Evolutionary conservation across 2,113 vertebrate species (phyloP).

Genomic region (Hippocampus guttulatus): DNA sequence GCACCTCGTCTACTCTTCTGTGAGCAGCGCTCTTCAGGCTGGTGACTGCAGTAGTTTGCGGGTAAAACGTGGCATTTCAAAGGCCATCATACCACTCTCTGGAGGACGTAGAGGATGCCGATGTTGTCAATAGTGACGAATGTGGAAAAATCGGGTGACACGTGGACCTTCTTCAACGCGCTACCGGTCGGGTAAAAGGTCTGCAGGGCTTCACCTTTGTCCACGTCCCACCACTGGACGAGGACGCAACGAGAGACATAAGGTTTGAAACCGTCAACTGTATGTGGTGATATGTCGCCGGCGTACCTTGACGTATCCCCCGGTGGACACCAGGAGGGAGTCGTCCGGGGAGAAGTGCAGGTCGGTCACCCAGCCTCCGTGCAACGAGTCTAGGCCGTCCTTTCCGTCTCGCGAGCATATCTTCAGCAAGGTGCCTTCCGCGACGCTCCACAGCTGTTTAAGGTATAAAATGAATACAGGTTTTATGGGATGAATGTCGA

Average conservation of each 20-base stretch:
- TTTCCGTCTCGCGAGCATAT: slow-evolving; percentile 74
- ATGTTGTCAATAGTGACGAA: slow-evolving; percentile 93
- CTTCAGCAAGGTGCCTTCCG: slow-evolving; percentile 76
- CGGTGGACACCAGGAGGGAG: slow-evolving; percentile 83
- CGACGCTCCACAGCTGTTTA: slow-evolving; percentile 81
- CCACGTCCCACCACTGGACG: slow-evolving; percentile 89
- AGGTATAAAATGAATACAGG: too few relatives aligned
- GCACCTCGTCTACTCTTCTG: background rate
- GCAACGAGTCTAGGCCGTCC: slow-evolving; percentile 80
- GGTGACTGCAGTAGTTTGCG: background rate
- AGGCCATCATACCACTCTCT: slow-evolving; percentile 56
- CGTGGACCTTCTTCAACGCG: slow-evolving; percentile 84
- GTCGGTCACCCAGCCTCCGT: slow-evolving; percentile 91
- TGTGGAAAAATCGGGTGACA: slow-evolving; percentile 82
- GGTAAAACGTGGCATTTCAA: background rate
- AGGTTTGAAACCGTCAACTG: background rate
- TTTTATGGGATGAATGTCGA: too few relatives aligned
- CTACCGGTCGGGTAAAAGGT: slow-evolving; percentile 90
- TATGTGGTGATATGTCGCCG: background rate
- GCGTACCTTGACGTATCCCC: slow-evolving; percentile 86
- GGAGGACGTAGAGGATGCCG: slow-evolving; percentile 90
- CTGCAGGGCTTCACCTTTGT: slow-evolving; percentile 82
- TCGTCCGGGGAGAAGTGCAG: slow-evolving; percentile 86
- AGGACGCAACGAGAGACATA: slow-evolving; percentile 21
- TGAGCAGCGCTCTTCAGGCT: background rate